phyloP scores from a whole-genome alignment of 2,113 vertebrate species.

The Meles meles region DNA sequence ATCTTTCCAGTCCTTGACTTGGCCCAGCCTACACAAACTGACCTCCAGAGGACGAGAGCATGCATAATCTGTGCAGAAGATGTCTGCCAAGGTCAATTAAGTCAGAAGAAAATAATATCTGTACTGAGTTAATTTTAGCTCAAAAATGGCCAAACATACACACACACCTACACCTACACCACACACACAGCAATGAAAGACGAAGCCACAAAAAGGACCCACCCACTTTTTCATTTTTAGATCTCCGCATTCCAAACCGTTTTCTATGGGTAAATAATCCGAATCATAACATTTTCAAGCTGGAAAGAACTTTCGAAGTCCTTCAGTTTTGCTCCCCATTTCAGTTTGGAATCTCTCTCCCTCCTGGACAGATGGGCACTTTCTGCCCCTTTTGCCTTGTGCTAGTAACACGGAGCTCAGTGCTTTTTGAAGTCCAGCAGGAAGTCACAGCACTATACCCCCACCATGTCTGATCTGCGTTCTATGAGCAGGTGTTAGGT shows the following conservation, averaged over 20 bases:
- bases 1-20: not conserved
- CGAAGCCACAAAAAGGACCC: conserved; percentile 8
- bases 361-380: not conserved
- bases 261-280: not conserved
- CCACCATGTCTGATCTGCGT: conserved; percentile 6
- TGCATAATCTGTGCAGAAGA: not conserved
- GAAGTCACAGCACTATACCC: not conserved
- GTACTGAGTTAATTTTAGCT: conserved; percentile 42
- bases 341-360: not conserved
- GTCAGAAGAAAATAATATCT: conserved; percentile 6
- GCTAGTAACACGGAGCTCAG: not conserved
- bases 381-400: not conserved
- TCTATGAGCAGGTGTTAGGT: not conserved
- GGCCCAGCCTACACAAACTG: not conserved
- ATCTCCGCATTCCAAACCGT: not conserved
- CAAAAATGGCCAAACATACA: not conserved
- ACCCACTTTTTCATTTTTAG: not conserved
- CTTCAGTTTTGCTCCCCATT: not conserved
- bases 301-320: not conserved
- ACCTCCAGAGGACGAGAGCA: not conserved
- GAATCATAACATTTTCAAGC: not conserved
- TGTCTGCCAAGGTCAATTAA: conserved; percentile 14
- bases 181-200: not conserved
- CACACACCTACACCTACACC: not conserved
- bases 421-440: not conserved